phyloP scores from a whole-genome alignment of 2,113 vertebrate genomes.

The Herpetotheres cachinnans region DNA sequence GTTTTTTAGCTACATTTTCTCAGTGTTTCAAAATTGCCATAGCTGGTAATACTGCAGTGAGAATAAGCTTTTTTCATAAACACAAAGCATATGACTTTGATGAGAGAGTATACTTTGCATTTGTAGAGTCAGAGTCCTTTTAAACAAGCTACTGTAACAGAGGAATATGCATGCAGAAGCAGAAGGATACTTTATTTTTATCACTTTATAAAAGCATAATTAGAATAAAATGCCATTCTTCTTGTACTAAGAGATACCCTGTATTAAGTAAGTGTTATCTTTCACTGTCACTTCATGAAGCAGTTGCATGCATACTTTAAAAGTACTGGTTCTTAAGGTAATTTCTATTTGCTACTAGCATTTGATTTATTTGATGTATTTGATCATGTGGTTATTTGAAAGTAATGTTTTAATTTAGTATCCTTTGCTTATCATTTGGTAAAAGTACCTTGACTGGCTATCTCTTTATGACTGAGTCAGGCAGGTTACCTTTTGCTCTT shows the following conservation, averaged over 20 bases:
- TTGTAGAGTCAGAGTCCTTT: background rate
- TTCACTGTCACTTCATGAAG: background rate
- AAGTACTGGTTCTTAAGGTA: background rate
- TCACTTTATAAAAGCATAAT: background rate
- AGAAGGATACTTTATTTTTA: background rate
- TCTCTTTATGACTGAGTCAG: background rate
- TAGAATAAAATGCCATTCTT: background rate
- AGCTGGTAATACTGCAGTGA: background rate
- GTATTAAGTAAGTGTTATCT: background rate
- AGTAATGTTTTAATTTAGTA: background rate
- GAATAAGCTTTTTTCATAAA: background rate
- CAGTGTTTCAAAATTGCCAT: background rate
- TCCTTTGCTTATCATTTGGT: background rate
- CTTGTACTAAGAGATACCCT: background rate
- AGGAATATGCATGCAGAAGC: background rate
- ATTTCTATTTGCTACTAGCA: background rate
- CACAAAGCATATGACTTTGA: background rate
- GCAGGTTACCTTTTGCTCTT: slow-evolving; percentile 9
- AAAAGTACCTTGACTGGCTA: background rate
- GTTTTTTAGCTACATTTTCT: background rate
- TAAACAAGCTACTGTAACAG: background rate
- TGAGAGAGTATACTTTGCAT: background rate
- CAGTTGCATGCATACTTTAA: background rate
- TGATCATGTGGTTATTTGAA: background rate
- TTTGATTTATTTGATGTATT: background rate